These are phyloP conservation scores for Gorsachius magnificus DNA, from an alignment of 2,797 vertebrate species.

Conservation along the genomic window DNA sequence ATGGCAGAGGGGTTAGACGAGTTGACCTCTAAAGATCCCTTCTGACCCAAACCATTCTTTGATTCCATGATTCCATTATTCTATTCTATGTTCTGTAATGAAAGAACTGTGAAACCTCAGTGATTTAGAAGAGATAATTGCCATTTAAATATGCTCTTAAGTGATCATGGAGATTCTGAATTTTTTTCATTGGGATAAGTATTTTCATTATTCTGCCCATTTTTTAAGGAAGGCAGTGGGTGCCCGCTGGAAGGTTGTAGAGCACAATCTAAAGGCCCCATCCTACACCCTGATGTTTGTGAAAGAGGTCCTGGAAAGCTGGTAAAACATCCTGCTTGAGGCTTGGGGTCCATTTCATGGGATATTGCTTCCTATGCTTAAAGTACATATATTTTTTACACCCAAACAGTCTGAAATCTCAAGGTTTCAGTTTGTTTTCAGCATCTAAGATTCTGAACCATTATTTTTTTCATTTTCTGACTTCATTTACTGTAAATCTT, in stretches of 20 bases:
- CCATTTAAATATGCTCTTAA: neutral
- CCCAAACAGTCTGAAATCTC: neutral
- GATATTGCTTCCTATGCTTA: neutral
- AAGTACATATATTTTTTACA: neutral
- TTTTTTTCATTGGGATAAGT: neutral
- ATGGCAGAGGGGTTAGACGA: neutral
- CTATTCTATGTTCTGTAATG: neutral
- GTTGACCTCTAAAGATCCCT: neutral
- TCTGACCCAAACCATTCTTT: neutral
- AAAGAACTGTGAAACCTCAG: neutral
- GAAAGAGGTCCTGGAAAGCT: neutral
- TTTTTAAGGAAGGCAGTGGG: neutral
- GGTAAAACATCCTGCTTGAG: neutral
- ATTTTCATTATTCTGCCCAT: neutral
- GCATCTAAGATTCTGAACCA: neutral
- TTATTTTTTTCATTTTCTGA: neutral
- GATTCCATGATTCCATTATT: neutral
- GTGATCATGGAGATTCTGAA: neutral
- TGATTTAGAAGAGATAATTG: neutral
- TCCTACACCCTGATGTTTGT: neutral
- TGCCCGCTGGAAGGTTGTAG: neutral
- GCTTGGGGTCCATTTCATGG: neutral
- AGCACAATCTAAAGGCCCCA: neutral
- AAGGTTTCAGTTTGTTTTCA: neutral
- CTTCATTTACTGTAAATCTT: neutral